Conservation (phyloP, 2,888 invertebrate genomes). For the Scelioninae gen. 1 region DNA sequence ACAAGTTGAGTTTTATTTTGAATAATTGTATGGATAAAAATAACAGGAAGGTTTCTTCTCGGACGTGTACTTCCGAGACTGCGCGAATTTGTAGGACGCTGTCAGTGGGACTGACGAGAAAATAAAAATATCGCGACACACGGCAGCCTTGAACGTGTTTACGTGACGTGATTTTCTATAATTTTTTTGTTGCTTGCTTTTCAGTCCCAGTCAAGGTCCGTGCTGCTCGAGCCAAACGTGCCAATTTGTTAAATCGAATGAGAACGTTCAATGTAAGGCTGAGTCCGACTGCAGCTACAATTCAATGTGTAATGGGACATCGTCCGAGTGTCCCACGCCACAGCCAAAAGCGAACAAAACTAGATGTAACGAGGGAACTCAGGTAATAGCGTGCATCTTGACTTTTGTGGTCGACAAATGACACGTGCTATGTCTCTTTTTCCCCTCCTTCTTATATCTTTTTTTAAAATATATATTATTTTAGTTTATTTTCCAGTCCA, state of each 20-base stretch:
- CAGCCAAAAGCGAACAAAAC: conserved; percentile 93
- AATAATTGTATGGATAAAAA: too few relatives aligned
- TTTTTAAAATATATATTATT: conserved; percentile 8
- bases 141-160: conserved; percentile 65
- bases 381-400: conserved; percentile 84
- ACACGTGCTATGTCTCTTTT: conserved; percentile 23
- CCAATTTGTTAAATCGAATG: conserved; percentile 88
- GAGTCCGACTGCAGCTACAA: conserved; percentile 96
- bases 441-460: too few relatives aligned
- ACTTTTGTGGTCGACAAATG: conserved; percentile 29
- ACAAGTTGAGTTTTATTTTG: too few relatives aligned
- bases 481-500: conserved; percentile 10
- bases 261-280: conserved; percentile 90
- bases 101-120: conserved; percentile 22
- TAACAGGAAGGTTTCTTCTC: too few relatives aligned
- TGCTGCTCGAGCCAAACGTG: conserved; percentile 94
- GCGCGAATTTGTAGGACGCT: neutral
- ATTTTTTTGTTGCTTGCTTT: conserved; percentile 72
- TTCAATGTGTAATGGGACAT: conserved; percentile 93
- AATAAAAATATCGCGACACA: conserved; percentile 56
- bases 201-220: conserved; percentile 98
- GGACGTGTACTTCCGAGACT: conserved; percentile 9
- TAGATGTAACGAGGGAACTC: conserved; percentile 96
- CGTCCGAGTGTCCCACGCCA: conserved; percentile 95
- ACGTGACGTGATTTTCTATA: conserved; percentile 65